phyloP scores from a whole-genome alignment of 1,140 invertebrate genomes.

The Araneus ventricosus region DNA sequence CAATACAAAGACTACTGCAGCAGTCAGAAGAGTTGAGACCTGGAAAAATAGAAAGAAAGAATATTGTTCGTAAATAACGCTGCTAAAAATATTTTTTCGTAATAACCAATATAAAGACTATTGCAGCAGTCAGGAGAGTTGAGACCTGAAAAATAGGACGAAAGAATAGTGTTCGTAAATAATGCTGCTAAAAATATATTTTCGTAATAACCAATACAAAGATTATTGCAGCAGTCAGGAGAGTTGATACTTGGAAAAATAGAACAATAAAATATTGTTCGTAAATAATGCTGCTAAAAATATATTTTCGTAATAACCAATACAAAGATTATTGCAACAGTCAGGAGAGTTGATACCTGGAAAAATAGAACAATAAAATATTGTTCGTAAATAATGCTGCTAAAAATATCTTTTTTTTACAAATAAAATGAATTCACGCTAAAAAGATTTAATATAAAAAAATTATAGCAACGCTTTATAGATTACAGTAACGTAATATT shows the following conservation, averaged over 20 bases:
- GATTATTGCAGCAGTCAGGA: not conserved
- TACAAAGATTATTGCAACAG: not conserved
- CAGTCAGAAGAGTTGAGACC: constrained; percentile 33
- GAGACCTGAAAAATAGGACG: too few species aligned
- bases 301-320: not conserved
- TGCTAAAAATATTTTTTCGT: too few species aligned
- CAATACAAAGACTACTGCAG: not conserved
- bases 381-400: not conserved
- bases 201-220: not conserved
- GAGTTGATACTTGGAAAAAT: constrained; percentile 26
- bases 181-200: too few species aligned
- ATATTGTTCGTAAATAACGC: not conserved
- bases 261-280: not conserved
- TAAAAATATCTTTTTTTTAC: too few species aligned
- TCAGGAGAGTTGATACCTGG: constrained; percentile 43
- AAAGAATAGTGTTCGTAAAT: too few species aligned
- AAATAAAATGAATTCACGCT: too few species aligned
- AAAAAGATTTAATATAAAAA: too few species aligned
- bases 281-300: not conserved
- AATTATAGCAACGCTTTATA: too few species aligned
- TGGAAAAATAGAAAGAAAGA: not conserved
- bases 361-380: not conserved
- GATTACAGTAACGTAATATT: too few species aligned
- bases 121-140: too few species aligned
- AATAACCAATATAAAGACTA: too few species aligned